phyloP scores from a whole-genome alignment of 2,888 invertebrate species.

The Drosophila nr. perissopoda region DNA sequence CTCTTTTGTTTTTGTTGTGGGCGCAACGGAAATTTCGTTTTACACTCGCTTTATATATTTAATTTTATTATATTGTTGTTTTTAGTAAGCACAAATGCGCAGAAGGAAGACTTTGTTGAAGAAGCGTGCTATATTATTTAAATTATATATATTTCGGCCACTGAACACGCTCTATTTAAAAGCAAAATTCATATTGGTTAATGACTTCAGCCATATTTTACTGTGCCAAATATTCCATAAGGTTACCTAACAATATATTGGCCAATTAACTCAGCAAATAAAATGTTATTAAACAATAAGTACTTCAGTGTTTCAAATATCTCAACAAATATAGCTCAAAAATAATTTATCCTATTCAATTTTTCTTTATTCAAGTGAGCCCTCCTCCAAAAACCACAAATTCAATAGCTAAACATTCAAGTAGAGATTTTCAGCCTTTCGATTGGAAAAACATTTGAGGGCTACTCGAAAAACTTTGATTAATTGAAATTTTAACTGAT shows the following conservation, averaged over 20 bases:
- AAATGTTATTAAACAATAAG: neutral
- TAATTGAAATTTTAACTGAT: neutral
- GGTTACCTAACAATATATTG: neutral
- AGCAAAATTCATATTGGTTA: neutral
- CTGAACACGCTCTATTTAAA: neutral
- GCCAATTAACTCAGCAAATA: neutral
- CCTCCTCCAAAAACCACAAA: neutral
- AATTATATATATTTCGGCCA: neutral
- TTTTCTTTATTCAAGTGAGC: neutral
- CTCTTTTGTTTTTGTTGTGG: conserved; percentile 44
- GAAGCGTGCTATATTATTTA: conserved; percentile 7
- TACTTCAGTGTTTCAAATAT: neutral
- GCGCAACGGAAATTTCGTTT: conserved; percentile 71
- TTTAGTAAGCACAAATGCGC: conserved; percentile 44
- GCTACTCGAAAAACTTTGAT: neutral
- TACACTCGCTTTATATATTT: conserved; percentile 69
- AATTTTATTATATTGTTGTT: conserved; percentile 68
- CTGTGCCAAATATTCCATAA: neutral
- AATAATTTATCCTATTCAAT: accelerated
- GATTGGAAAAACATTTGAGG: neutral
- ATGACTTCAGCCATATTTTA: neutral
- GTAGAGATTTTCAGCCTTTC: neutral
- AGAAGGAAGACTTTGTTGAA: conserved; percentile 56
- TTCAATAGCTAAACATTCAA: neutral
- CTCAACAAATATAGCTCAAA: neutral